These are phyloP conservation scores for Formica selysi DNA, from an alignment of 1,140 invertebrate species.

Conservation along the genomic window DNA sequence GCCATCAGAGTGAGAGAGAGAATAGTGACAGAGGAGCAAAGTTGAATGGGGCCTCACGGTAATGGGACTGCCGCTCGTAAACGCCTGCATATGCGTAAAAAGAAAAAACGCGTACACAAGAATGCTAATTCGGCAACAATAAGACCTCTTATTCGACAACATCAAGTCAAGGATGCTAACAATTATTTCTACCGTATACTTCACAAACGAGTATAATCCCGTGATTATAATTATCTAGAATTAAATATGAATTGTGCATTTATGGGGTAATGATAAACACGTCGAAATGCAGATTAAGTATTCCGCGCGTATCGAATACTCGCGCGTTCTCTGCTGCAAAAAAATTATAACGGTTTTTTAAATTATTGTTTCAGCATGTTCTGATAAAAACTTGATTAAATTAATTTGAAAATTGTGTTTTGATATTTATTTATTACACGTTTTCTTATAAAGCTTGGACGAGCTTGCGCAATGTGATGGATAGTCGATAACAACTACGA, in stretches of 20 bases:
- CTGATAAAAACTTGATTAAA: neutral
- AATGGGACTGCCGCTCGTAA: constrained; percentile 75
- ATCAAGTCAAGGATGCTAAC: constrained; percentile 57
- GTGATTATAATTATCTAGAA: neutral
- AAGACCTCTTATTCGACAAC: constrained; percentile 55
- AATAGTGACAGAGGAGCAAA: constrained; percentile 76
- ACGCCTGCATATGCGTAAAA: constrained; percentile 41
- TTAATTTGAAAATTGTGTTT: constrained; percentile 1
- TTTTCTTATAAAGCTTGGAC: neutral
- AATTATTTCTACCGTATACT: neutral
- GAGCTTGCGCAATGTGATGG: constrained; percentile 47
- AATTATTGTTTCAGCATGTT: neutral
- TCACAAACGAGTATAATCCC: neutral
- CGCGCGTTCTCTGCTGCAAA: neutral
- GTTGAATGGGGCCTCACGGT: constrained; percentile 80
- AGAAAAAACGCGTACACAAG: constrained; percentile 54
- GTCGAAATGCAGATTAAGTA: neutral
- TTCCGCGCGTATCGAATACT: neutral
- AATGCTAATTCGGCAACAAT: constrained; percentile 70
- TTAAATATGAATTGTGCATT: neutral
- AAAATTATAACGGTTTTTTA: neutral
- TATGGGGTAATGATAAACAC: neutral
- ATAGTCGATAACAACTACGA: constrained; percentile 74
- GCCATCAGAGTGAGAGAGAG: constrained; percentile 52
- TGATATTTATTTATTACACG: constrained; percentile 5